These are phyloP conservation scores for Semaprochilodus insignis DNA, from an alignment of 2,797 vertebrate genomes.

Conservation along the genomic window DNA sequence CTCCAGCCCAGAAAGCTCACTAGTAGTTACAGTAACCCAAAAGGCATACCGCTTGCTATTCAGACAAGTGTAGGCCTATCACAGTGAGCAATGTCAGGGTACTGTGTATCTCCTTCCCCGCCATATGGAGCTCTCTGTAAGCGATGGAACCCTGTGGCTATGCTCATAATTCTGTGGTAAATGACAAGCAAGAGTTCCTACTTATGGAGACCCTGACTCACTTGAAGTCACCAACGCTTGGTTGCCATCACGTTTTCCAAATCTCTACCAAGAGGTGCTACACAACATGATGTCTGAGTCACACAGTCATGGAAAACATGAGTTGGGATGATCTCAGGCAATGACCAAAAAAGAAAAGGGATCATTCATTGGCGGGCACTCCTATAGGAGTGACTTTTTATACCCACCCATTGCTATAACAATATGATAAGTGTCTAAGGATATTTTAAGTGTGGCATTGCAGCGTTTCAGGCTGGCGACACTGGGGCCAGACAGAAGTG, in stretches of 20 bases:
- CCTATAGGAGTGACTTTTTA: neutral
- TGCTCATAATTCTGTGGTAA: conserved; percentile 1
- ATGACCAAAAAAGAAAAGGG: neutral
- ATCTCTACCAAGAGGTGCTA: neutral
- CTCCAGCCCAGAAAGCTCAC: neutral
- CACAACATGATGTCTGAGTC: conserved; percentile 12
- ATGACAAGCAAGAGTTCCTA: conserved; percentile 3
- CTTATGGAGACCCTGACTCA: conserved; percentile 38
- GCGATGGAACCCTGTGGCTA: conserved; percentile 7
- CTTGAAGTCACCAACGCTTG: conserved; percentile 4
- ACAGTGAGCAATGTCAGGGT: neutral
- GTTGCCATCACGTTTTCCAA: neutral
- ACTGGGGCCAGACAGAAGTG: conserved; percentile 30
- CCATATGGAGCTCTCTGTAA: neutral
- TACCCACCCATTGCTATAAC: conserved; percentile 19
- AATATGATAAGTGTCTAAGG: conserved; percentile 23
- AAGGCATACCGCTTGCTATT: neutral
- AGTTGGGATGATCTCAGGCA: neutral
- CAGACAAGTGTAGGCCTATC: neutral
- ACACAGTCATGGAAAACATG: conserved; percentile 22
- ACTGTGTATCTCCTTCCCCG: neutral
- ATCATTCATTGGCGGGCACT: neutral
- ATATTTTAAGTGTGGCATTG: conserved; percentile 39
- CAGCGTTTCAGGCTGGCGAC: conserved; percentile 25
- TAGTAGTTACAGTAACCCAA: neutral